A percentile compares a stretch with the other conserved stretches of the same genome.
Conservation (phyloP, 2,113 vertebrate genomes). For the Petrocephalus microphthalmus region DNA sequence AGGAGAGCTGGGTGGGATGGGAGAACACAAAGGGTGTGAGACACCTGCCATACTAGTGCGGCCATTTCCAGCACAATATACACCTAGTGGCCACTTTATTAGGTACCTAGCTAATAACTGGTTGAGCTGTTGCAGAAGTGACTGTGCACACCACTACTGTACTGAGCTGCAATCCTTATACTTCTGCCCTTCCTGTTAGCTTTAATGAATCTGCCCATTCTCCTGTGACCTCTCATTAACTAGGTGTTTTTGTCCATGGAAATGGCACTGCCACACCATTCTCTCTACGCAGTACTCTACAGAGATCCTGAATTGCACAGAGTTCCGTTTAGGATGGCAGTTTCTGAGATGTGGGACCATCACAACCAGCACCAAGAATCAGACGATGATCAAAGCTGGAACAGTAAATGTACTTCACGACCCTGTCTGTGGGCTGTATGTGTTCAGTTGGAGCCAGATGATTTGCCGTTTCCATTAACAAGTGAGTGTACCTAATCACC, state of each 20-base stretch:
- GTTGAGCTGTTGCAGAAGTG: background rate
- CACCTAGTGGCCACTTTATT: background rate
- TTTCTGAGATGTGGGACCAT: background rate
- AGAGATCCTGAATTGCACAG: background rate
- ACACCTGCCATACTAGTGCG: background rate
- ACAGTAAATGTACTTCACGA: background rate
- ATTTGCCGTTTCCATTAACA: background rate
- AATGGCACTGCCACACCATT: background rate
- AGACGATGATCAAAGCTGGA: background rate
- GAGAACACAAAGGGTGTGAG: background rate
- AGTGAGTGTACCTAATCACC: background rate
- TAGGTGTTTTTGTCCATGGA: background rate
- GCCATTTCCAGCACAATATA: background rate
- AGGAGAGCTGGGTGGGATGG: constrained; percentile 22
- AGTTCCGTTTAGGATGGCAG: background rate
- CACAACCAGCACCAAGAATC: background rate
- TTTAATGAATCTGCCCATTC: background rate
- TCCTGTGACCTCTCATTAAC: background rate
- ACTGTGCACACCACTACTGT: background rate
- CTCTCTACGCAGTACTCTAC: background rate
- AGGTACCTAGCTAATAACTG: background rate
- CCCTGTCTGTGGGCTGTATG: background rate
- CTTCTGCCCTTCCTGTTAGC: background rate
- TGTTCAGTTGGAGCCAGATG: background rate
- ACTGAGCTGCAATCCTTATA: background rate